A percentile compares a stretch with the other conserved stretches of the same genome.
These are phyloP conservation scores for Crypturellus undulatus DNA, from an alignment of 2,113 vertebrate genomes.

Conservation along the genomic window DNA sequence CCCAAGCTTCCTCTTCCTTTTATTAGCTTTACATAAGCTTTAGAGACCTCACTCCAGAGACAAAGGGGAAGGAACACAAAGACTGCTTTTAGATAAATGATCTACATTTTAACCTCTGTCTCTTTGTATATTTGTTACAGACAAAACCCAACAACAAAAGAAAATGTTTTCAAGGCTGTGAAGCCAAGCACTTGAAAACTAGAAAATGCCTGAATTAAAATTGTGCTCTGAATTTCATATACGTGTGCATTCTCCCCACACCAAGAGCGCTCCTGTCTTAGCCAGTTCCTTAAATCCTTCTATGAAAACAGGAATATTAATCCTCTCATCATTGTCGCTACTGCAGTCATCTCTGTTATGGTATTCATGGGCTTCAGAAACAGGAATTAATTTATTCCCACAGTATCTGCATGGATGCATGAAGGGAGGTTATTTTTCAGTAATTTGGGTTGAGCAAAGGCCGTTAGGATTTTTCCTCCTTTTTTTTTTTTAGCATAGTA, in stretches of 20 bases:
- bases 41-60: neutral
- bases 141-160: neutral
- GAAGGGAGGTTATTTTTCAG: neutral
- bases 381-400: neutral
- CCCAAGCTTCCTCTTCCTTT: neutral
- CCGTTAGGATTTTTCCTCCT: fast-evolving
- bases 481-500: neutral
- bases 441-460: neutral
- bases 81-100: neutral
- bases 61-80: neutral
- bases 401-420: neutral
- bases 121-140: neutral
- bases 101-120: constrained; percentile 7
- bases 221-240: neutral
- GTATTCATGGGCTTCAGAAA: neutral
- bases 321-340: neutral
- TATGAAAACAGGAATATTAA: neutral
- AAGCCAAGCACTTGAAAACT: neutral
- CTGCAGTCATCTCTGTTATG: neutral
- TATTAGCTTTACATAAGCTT: neutral
- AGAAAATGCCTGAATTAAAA: neutral
- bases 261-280: neutral
- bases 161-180: neutral
- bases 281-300: neutral
- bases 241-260: neutral